Base-by-base conservation (phyloP, 2,888 invertebrate species). In the Criorhina ranunculi region DNA sequence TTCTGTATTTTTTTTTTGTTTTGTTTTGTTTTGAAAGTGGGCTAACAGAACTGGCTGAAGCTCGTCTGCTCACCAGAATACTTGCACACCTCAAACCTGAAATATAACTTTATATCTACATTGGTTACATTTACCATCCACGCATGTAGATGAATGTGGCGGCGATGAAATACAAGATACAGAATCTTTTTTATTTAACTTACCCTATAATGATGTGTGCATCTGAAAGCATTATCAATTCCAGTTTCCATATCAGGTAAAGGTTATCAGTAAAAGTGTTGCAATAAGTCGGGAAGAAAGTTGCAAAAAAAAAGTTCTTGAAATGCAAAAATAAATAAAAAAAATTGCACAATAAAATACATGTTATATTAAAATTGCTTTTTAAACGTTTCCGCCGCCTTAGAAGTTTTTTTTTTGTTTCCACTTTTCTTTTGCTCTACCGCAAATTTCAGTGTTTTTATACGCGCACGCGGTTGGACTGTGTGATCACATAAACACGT, bases 401-500 rank as follows among this genome's bases (percentile, higher is more conserved):
- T 76, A 81, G 62, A 77, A 49, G 70, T 70, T 35, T 37, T 6
- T 17, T 44, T 29, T 35, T 37, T 29, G 2, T 51, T 62, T 46
- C n/a, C n/a, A n/a, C n/a, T 37, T n/a, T 9, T 46, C 51, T 72
- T 51, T 66, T 37, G 4, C 24, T 66, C 9, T 66, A 55, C 29
- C 60, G 69, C 46, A 33, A n/a, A 12, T 67, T 49, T 69, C 19
- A 60, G 42, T 49, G 37, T 60, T 37, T 59, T 59, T 59, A 40
- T 15, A 11, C 57, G 57, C 46, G 37, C 35, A 57, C 73, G 44
- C 60, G 59, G 60, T 35, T 31, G 2, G 59, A 66, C 69, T 62
- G 62, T 62, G 55, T 57, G 81, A 64, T 69, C 62, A 64, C 62
- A 75, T 81, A 81, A 75, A 81, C 81, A 81, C 76, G 40, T 81